Base-by-base conservation (phyloP, 2,888 invertebrate species). In the Eristalinus sepulchralis region DNA sequence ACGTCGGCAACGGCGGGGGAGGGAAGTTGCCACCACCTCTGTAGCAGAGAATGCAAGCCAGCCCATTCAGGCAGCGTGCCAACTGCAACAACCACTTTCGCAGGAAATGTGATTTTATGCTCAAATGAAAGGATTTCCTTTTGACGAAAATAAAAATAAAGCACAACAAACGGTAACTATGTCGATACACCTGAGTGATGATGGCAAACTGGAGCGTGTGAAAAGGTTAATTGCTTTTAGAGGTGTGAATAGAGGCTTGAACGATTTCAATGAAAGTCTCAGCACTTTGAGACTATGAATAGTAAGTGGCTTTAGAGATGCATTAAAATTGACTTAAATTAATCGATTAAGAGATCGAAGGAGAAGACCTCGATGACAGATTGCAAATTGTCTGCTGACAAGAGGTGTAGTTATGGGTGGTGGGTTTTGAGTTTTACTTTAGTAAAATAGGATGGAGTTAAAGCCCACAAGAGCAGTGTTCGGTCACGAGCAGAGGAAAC, bases 41-140 rank as follows among this genome's bases (percentile, higher is more conserved):
- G 57, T 24, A 17, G 5, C 67, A 60, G 17, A 60, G 17, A 55
- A 68, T 22, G 31, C 33, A 62, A 39, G 60, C 68, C 68, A 80
- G 55, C 17, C 17, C 70, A 62, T 34, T 53, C 47, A 59, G 84
- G 84, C 84, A 81, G 13, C n/a, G 66, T 84, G 84, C 84, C 84
- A 84, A 76, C 62, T 81, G 67, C 62, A 84, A 72, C 60, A 70
- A 47, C 47, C 47, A 72, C 71, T 76, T 77, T 84, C 62, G 81
- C 81, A 76, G 84, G 81, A 81, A 84, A 84, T 76, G 81, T 57
- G 63, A 68, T 81, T 67, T 67, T 36, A 76, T 76, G 76, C 67
- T 72, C 66, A 68, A 82, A 77, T 68, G 68, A 75, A 67, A 68
- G 77, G 72, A 80, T 79, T 80, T 71, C 31, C 67, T 68, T 62